Evolutionary conservation across 2,797 vertebrate species (phyloP).

Genomic region (Lindbergichthys nudifrons): DNA sequence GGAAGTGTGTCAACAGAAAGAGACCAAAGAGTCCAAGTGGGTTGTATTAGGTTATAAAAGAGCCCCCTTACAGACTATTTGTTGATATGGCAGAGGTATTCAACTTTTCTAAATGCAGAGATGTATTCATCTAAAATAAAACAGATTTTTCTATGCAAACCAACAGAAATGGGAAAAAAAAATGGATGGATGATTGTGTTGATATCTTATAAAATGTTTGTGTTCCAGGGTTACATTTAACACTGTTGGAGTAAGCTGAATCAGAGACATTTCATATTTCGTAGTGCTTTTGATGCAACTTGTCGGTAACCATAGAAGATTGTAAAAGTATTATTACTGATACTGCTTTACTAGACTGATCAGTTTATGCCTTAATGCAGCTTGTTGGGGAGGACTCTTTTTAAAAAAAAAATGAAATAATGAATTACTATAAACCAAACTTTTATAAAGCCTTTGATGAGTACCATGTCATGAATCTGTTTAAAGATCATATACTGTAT

Average conservation of each 20-base stretch:
- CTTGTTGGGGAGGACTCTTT: not conserved
- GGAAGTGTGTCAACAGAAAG: conserved; percentile 63
- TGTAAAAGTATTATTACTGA: not conserved
- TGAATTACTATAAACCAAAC: not conserved
- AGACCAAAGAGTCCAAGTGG: conserved; percentile 30
- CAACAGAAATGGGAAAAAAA: not conserved
- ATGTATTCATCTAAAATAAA: conserved; percentile 10
- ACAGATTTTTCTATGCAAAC: not conserved
- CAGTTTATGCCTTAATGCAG: not conserved
- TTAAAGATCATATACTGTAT: too few species aligned
- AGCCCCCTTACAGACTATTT: not conserved
- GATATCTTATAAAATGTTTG: not conserved
- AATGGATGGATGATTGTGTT: not conserved
- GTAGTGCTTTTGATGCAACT: not conserved
- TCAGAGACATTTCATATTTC: not conserved
- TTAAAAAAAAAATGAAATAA: too few species aligned
- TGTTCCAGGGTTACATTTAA: not conserved
- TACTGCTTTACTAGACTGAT: not conserved
- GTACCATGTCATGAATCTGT: too few species aligned
- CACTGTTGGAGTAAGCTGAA: not conserved
- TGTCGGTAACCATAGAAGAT: not conserved
- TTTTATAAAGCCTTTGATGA: not conserved
- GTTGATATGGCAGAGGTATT: conserved; percentile 1
- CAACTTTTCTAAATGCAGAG: not conserved
- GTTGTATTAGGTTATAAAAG: conserved; percentile 5